Conservation (phyloP, 2,797 vertebrate species). For the Crenichthys baileyi region DNA sequence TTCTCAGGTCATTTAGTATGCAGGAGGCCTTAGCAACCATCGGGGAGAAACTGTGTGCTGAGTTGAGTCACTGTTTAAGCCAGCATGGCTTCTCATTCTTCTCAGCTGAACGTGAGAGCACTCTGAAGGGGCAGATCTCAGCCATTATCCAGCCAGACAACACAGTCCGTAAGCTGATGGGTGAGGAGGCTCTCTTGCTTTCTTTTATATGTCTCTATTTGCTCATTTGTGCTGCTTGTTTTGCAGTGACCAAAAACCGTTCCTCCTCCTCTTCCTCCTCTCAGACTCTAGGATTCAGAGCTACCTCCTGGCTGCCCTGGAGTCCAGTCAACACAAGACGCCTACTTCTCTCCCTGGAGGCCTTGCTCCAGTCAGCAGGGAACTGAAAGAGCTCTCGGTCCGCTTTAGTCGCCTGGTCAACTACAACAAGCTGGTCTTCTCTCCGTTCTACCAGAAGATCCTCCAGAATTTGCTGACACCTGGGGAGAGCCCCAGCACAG, state of each 20-base stretch:
- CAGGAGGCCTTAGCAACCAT: conserved; percentile 84
- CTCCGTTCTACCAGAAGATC: conserved; percentile 92
- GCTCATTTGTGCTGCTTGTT: background rate
- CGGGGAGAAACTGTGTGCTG: conserved; percentile 89
- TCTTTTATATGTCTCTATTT: background rate
- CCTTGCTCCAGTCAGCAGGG: conserved; percentile 87
- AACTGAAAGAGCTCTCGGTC: conserved; percentile 89
- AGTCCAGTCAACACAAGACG: conserved; percentile 82
- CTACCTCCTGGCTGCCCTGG: conserved; percentile 88
- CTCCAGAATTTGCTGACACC: conserved; percentile 82
- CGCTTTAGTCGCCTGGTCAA: conserved; percentile 90
- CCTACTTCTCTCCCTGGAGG: conserved; percentile 86
- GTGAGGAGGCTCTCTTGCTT: conserved; percentile 70
- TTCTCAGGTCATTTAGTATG: conserved; percentile 83
- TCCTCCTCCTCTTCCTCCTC: conserved; percentile 1
- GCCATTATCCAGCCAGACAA: conserved; percentile 83
- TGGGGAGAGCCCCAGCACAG: conserved; percentile 47
- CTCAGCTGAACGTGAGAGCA: conserved; percentile 76
- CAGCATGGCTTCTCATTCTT: conserved; percentile 86
- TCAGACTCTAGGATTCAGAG: conserved; percentile 89
- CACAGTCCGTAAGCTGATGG: conserved; percentile 89
- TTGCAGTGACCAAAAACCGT: conserved; percentile 13
- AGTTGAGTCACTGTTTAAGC: conserved; percentile 85
- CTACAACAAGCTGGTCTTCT: conserved; percentile 97
- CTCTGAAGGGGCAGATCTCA: conserved; percentile 90